Evolutionary conservation across 2,888 invertebrate genomes (phyloP), one percentile per base, ranked within the genome.

Genomic region (Stenichneumon culpator): DNA sequence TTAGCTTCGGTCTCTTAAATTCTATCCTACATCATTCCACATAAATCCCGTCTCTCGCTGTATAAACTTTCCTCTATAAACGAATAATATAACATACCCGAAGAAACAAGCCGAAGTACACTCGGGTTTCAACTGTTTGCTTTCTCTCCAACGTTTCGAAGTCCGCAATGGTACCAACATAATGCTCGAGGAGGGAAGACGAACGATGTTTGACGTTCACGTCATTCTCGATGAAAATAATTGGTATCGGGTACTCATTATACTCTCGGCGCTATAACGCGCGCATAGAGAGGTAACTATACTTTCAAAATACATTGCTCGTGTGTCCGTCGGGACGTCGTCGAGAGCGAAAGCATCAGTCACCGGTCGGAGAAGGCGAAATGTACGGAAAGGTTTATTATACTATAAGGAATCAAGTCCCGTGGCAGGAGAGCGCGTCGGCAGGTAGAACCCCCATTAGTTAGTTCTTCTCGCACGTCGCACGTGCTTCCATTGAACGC

Each of bases 381-480:
- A 82, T 81, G 68, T 69, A 50, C 60, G 74, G 78, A 79, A 82
- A 81, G 84, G 84, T 84, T 84, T 84, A 84, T 84, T 70, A 79
- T 74, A 50, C 81, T 68, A 63, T 69, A 60, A 68, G 44, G 52
- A 14, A 73, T 79, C 28, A 50, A 47, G 60, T 16, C 54, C 65
- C 63, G 60, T 60, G 57, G 52, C 54, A 39, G 54, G 75, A 75
- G 63, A 70, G 63, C 44, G 69, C 74, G n/a, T 32, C 36, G 39
- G 79, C 79, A 50, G 68, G 47, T 72, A 50, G 65, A 54, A 67
- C 63, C 83, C 77, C 69, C 83, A 86, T 86, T 86, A 86, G 86
- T 86, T 86, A 86, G 86, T 86, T 86, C 86, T 86, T 86, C 86
- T 86, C 86, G 75, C 85, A 83, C 82, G 80, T 86, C 80, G 77